These are phyloP conservation scores for Poliocrania exsul DNA, from an alignment of 2,797 vertebrate genomes.

Conservation along the genomic window DNA sequence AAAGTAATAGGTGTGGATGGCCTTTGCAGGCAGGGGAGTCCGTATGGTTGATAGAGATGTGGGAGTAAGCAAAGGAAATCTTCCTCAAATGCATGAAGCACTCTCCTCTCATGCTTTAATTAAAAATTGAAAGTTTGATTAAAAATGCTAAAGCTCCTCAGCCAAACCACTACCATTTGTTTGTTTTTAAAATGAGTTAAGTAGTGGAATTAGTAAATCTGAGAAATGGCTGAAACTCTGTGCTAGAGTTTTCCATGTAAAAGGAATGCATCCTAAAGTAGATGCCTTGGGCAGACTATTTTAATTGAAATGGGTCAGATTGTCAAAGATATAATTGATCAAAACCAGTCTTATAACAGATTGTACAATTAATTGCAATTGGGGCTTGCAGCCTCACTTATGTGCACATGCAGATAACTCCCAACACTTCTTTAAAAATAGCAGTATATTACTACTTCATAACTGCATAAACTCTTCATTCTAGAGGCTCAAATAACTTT, in stretches of 20 bases:
- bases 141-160: neutral
- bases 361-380: neutral
- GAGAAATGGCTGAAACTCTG: neutral
- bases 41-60: neutral
- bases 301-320: neutral
- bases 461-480: neutral
- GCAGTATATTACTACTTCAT: neutral
- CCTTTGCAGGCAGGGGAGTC: neutral
- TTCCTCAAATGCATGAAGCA: accelerated
- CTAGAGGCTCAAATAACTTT: neutral
- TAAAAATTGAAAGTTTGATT: neutral
- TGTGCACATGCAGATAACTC: neutral
- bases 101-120: neutral
- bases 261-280: neutral
- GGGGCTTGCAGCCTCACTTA: neutral
- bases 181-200: neutral
- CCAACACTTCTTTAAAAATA: neutral
- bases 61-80: neutral
- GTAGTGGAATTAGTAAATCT: neutral
- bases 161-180: neutral
- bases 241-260: neutral
- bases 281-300: neutral
- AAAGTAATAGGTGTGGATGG: neutral
- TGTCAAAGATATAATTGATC: neutral
- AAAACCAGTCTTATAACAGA: neutral